Conservation (phyloP, 2,888 invertebrate genomes). For the Thyatira batis region DNA sequence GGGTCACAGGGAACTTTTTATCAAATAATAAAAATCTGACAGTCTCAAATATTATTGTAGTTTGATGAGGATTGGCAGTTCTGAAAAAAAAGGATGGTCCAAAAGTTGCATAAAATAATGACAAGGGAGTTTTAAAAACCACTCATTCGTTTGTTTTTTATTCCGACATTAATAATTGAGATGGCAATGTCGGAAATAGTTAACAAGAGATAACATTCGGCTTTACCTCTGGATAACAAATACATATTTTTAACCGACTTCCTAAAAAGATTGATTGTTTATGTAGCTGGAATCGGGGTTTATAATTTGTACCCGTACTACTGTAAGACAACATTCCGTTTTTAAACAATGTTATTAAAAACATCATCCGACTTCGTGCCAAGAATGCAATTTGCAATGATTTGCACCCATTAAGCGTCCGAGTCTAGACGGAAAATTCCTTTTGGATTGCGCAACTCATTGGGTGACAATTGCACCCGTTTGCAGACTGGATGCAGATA, state of each 20-base stretch:
- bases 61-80: constrained; percentile 58
- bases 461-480: constrained; percentile 42
- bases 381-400: constrained; percentile 73
- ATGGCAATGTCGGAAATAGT: too few relatives aligned
- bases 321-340: constrained; percentile 15
- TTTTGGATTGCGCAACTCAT: constrained; percentile 64
- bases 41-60: constrained; percentile 53
- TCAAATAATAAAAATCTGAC: constrained; percentile 56
- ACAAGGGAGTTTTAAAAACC: not conserved
- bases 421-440: constrained; percentile 69
- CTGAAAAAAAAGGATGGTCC: constrained; percentile 36
- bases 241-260: too few relatives aligned
- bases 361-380: constrained; percentile 50
- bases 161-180: not conserved
- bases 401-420: constrained; percentile 69
- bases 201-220: too few relatives aligned
- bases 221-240: too few relatives aligned
- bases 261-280: too few relatives aligned
- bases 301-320: too few relatives aligned
- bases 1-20: constrained; percentile 54
- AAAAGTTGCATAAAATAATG: constrained; percentile 8
- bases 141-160: not conserved
- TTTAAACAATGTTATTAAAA: constrained; percentile 47
- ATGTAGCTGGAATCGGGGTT: constrained; percentile 1
- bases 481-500: constrained; percentile 2